Conservation (phyloP, 2,888 invertebrate genomes). For the Acholoe squamosa region DNA sequence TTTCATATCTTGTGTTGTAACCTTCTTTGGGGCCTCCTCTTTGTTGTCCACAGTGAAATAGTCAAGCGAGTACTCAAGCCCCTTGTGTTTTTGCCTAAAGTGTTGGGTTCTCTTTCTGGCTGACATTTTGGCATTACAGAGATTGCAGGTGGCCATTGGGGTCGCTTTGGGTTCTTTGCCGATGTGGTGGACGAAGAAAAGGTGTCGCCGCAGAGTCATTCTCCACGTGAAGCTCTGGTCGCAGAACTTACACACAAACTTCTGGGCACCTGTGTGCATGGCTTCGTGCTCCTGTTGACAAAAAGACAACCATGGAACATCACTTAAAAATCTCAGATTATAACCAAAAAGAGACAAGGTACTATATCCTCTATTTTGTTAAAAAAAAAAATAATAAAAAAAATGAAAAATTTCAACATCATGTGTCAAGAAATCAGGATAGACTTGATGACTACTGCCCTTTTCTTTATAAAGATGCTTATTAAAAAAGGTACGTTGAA, state of each 20-base stretch:
- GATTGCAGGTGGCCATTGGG: not conserved
- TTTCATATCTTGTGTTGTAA: not conserved
- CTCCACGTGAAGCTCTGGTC: not conserved
- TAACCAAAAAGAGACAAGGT: too few species aligned
- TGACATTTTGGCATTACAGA: not conserved
- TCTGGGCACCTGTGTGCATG: not conserved
- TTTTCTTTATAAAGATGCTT: too few species aligned
- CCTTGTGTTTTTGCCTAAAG: conserved; percentile 3
- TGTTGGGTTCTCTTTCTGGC: not conserved
- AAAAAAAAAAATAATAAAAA: too few species aligned
- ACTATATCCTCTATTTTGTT: too few species aligned
- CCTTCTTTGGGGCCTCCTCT: not conserved
- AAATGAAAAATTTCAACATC: too few species aligned
- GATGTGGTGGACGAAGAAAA: not conserved
- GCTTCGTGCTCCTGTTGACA: conserved; percentile 46
- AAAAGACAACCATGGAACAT: too few species aligned
- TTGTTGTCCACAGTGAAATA: not conserved
- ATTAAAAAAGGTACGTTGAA: too few species aligned
- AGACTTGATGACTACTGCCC: too few species aligned
- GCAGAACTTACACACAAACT: not conserved
- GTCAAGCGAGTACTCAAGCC: not conserved
- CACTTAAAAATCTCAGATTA: too few species aligned
- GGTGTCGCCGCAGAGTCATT: not conserved
- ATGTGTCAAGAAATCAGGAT: too few species aligned
- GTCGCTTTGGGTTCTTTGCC: not conserved